phyloP scores from a whole-genome alignment of 2,113 vertebrate species.

The Labrus mixtus region DNA sequence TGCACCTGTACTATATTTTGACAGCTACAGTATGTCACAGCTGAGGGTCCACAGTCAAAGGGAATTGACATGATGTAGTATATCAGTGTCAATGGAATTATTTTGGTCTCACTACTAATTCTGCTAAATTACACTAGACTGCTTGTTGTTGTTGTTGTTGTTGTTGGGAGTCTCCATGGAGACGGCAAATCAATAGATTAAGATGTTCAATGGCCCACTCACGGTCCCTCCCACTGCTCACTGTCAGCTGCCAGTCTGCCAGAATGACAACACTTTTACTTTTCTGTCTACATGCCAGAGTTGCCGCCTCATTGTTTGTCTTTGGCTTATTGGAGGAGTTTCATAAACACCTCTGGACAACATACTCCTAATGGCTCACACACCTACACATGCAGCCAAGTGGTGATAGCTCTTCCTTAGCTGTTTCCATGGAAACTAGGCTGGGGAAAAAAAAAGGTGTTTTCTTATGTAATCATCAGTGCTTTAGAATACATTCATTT shows the following conservation, averaged over 20 bases:
- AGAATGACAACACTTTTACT: conserved; percentile 50
- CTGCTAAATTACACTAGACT: background rate
- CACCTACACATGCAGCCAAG: conserved; percentile 73
- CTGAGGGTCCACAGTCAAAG: background rate
- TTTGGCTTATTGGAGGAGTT: conserved; percentile 59
- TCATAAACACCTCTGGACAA: conserved; percentile 68
- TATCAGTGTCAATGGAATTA: background rate
- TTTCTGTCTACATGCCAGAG: conserved; percentile 50
- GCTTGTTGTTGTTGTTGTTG: background rate
- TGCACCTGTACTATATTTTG: no score
- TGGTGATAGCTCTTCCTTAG: conserved; percentile 67
- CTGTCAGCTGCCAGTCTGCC: conserved; percentile 32
- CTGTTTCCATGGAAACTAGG: conserved; percentile 84
- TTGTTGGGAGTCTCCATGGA: background rate
- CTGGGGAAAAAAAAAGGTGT: conserved; percentile 59
- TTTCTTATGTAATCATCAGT: conserved; percentile 76
- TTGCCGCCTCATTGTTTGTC: conserved; percentile 56
- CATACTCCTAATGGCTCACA: conserved; percentile 63
- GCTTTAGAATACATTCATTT: conserved; percentile 65
- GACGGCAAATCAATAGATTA: conserved; percentile 21
- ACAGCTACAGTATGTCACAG: background rate
- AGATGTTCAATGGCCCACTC: conserved; percentile 54
- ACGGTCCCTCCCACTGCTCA: conserved; percentile 27
- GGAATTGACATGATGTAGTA: background rate
- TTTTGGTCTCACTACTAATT: background rate